Conservation (phyloP, 1,140 invertebrate species). For the Drosophila sechellia region DNA sequence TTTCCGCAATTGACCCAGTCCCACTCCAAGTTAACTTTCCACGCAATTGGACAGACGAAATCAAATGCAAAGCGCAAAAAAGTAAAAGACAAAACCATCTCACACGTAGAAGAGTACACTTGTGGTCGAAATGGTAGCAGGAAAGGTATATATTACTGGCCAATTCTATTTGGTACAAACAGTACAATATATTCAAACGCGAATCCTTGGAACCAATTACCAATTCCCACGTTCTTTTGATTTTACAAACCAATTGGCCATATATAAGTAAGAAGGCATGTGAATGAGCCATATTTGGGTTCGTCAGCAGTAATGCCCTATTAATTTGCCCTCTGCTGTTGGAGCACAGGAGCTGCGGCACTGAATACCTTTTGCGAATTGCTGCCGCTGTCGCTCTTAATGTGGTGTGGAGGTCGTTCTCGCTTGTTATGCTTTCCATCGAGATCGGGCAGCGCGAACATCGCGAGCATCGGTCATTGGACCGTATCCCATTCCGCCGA, state of each 20-base stretch:
- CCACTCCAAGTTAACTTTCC: constrained; percentile 64
- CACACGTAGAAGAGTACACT: constrained; percentile 3
- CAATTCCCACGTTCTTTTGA: background rate
- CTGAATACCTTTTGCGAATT: constrained; percentile 71
- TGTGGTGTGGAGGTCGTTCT: constrained; percentile 76
- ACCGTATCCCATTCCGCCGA: constrained; percentile 47
- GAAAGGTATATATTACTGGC: background rate
- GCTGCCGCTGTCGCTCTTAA: constrained; percentile 48
- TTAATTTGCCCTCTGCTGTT: constrained; percentile 9
- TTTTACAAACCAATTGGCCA: no score
- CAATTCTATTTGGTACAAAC: no score
- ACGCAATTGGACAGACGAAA: constrained; percentile 63
- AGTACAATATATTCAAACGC: background rate
- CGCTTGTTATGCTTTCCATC: constrained; percentile 73
- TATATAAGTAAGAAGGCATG: no score
- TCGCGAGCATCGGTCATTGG: constrained; percentile 74
- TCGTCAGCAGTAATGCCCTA: background rate
- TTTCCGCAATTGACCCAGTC: constrained; percentile 70
- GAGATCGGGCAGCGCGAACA: constrained; percentile 37
- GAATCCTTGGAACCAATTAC: background rate
- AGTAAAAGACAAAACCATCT: constrained; percentile 10
- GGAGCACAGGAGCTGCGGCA: constrained; percentile 8
- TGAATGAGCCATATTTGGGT: background rate
- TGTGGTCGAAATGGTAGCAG: constrained; percentile 6
- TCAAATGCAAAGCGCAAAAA: constrained; percentile 39